A percentile compares a stretch with the other conserved stretches of the same genome.
Conservation (phyloP, 1,140 invertebrate genomes). For the Trichonephila clavipes region DNA sequence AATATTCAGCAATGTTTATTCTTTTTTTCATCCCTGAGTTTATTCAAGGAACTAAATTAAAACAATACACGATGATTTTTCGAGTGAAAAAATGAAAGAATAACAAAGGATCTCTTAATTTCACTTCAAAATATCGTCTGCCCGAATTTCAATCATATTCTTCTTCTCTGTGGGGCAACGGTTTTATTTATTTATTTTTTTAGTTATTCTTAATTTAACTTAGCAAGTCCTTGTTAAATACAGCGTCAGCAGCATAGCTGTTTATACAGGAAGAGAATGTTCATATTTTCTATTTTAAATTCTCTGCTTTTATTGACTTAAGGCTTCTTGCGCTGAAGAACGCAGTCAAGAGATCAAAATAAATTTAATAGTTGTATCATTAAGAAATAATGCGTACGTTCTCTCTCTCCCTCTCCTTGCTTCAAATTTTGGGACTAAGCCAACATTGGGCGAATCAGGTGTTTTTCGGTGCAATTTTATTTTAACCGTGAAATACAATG, state of each 20-base stretch:
- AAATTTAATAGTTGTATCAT: slow-evolving; percentile 3
- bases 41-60: background rate
- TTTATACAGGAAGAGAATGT: background rate
- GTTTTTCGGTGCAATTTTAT: background rate
- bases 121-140: background rate
- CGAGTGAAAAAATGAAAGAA: no score
- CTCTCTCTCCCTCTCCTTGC: background rate
- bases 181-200: background rate
- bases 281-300: slow-evolving; percentile 35
- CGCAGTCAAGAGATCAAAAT: slow-evolving; percentile 19
- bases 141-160: background rate
- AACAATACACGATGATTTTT: background rate
- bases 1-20: no score
- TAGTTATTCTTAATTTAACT: slow-evolving; percentile 19
- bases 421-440: background rate
- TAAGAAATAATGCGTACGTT: background rate
- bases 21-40: background rate
- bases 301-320: background rate
- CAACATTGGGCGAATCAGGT: background rate
- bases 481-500: slow-evolving; percentile 19
- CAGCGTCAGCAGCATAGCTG: background rate
- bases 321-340: background rate
- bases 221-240: slow-evolving; percentile 10
- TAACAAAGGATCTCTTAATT: no score
- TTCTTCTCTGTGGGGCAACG: slow-evolving; percentile 9